A percentile compares a stretch with the other conserved stretches of the same genome.
phyloP scores from a whole-genome alignment of 2,113 vertebrate genomes.

The Genyomyrus donnyi region DNA sequence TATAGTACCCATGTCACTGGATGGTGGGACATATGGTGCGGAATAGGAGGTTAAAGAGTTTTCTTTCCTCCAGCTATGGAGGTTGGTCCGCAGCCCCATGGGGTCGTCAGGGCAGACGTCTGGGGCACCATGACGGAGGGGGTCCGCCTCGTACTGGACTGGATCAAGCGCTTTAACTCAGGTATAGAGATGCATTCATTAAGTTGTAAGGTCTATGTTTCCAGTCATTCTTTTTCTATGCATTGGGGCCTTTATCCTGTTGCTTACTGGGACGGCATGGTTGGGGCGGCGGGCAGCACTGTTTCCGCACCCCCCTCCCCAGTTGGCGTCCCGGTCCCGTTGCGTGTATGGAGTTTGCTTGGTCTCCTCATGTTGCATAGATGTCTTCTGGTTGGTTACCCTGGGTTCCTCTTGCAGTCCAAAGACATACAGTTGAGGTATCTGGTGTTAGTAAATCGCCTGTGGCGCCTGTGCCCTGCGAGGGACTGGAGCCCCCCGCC shows the following conservation, averaged over 20 bases:
- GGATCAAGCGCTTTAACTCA: conserved; percentile 53
- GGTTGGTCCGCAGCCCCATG: conserved; percentile 57
- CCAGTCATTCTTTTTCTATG: not conserved
- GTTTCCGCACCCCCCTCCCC: not conserved
- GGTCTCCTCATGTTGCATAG: not conserved
- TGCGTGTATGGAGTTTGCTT: not conserved
- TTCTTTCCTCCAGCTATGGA: conserved; percentile 47
- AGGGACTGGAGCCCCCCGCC: not conserved
- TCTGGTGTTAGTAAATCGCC: not conserved
- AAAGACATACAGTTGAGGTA: not conserved
- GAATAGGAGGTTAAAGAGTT: not conserved
- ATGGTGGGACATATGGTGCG: not conserved
- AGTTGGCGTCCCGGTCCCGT: not conserved
- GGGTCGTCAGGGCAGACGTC: conserved; percentile 52
- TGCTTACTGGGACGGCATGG: not conserved
- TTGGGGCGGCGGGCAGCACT: not conserved
- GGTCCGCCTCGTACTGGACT: conserved; percentile 49
- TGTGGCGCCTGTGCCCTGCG: not conserved
- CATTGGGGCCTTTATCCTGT: not conserved
- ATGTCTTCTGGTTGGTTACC: not conserved
- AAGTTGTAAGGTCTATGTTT: not conserved
- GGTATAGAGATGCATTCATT: conserved; percentile 32
- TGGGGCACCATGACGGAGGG: conserved; percentile 44
- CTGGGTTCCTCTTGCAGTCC: not conserved
- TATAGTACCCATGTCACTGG: not conserved